Evolutionary conservation across 2,888 invertebrate species (phyloP), one percentile per base, ranked within the genome.

Genomic region (Prosapia bicincta): DNA sequence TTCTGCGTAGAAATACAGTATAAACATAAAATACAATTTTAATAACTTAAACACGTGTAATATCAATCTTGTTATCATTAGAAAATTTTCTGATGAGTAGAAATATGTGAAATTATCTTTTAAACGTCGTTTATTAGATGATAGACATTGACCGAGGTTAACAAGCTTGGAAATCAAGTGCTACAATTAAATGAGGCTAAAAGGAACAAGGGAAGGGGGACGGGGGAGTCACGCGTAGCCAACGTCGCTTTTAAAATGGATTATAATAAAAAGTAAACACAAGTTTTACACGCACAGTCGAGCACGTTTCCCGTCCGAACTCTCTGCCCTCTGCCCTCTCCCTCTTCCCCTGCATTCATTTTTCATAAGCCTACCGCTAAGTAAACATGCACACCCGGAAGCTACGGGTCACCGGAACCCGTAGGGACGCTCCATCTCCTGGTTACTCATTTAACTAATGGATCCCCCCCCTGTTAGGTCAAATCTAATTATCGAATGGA

Each of bases 351-450:
- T 54, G 54, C 54, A 54, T 54, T 54, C 54, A 54, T 54, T 54
- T 54, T 54, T 54, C 54, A 54, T 54, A 54, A 54, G 7, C 54
- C 54, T 54, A 54, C 54, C 54, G 54, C 20, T 54, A 54, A 54
- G 54, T 54, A 54, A 54, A 54, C 54, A 54, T 54, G 54, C 54
- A 54, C 54, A 54, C 54, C 54, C 54, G 54, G 54, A 54, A 54
- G 54, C 54, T 1, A 20, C n/a, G 54, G 54, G 54, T 54, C 54
- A 54, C 54, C 54, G 54, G 54, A 54, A 54, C 54, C 54, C 54
- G 20, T 54, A 20, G 54, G 54, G 54, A 54, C 54, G 54, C 20
- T n/a, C 54, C 54, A 54, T 54, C 54, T 54, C 54, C 54, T 54
- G 54, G 54, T 54, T 54, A 54, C 54, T 54, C 54, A 54, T 54